These are phyloP conservation scores for Gerosis bhagava DNA, from an alignment of 2,888 invertebrate species.

Conservation along the genomic window DNA sequence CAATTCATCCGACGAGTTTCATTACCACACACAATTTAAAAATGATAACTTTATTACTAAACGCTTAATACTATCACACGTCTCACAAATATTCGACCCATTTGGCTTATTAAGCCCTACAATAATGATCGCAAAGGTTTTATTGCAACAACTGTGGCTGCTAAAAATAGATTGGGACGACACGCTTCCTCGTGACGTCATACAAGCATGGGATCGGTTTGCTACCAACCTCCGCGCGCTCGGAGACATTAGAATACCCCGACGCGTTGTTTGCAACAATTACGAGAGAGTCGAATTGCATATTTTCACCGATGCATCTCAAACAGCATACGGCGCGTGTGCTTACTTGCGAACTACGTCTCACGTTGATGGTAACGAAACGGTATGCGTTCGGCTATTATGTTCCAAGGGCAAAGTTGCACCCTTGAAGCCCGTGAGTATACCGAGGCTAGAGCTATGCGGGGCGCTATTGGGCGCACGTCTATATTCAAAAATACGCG, in stretches of 20 bases:
- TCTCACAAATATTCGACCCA: constrained; percentile 35
- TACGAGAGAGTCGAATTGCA: constrained; percentile 21
- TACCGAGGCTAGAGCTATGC: constrained; percentile 1
- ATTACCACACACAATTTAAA: constrained; percentile 20
- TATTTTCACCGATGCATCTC: constrained; percentile 33
- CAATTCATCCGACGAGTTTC: constrained; percentile 19
- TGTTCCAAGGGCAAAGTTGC: not conserved
- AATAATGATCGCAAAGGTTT: constrained; percentile 22
- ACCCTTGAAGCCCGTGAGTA: not conserved
- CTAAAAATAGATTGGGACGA: constrained; percentile 27
- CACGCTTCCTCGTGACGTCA: constrained; percentile 13
- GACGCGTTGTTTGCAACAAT: constrained; percentile 6
- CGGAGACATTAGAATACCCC: too few relatives aligned
- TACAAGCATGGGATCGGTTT: constrained; percentile 4
- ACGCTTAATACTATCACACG: constrained; percentile 28
- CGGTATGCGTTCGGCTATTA: not conserved
- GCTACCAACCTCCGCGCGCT: too few relatives aligned
- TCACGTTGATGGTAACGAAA: too few relatives aligned
- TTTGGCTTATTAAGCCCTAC: constrained; percentile 32
- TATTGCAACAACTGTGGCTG: constrained; percentile 29
- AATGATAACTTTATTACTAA: constrained; percentile 14
- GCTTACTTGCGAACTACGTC: constrained; percentile 33
- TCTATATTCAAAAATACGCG: not conserved
- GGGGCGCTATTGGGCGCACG: not conserved
- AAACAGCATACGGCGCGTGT: constrained; percentile 34